A percentile compares a stretch with the other conserved stretches of the same genome.
Conservation (phyloP, 2,888 invertebrate genomes). For the Galerucella pusilla region DNA sequence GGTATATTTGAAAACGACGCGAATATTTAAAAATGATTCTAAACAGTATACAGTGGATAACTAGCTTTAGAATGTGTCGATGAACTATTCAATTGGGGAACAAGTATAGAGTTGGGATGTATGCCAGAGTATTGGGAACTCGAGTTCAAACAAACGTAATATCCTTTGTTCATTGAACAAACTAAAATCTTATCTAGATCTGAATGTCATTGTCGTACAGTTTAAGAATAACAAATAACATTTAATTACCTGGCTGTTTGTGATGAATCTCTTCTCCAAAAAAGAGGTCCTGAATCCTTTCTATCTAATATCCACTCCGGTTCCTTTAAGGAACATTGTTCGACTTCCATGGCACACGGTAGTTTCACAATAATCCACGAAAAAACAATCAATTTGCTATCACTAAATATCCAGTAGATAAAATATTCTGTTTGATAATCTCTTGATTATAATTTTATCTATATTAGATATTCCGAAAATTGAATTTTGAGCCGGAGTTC, state of each 20-base stretch:
- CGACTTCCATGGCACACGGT: constrained; percentile 48
- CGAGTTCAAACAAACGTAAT: no score
- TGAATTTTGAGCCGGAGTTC: neutral
- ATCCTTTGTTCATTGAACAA: no score
- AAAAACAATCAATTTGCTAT: constrained; percentile 9
- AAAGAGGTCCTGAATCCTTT: constrained; percentile 60
- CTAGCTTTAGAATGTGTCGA: no score
- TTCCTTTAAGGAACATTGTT: constrained; percentile 50
- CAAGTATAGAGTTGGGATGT: no score
- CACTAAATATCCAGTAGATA: neutral
- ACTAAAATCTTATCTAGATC: no score
- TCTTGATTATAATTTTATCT: constrained; percentile 1
- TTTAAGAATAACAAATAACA: neutral
- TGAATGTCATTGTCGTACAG: no score
- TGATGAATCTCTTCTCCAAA: constrained; percentile 61
- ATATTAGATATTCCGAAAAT: neutral
- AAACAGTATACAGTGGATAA: no score
- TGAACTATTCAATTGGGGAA: no score
- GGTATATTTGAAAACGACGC: no score
- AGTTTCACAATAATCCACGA: neutral
- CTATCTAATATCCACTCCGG: constrained; percentile 65
- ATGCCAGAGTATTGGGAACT: no score
- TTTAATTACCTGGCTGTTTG: constrained; percentile 49
- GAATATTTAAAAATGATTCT: no score
- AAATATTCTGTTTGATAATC: constrained; percentile 1